Evolutionary conservation across 2,888 invertebrate species (phyloP), one percentile per base, ranked within the genome.

Genomic region (Sphaerophoria rueppellii): DNA sequence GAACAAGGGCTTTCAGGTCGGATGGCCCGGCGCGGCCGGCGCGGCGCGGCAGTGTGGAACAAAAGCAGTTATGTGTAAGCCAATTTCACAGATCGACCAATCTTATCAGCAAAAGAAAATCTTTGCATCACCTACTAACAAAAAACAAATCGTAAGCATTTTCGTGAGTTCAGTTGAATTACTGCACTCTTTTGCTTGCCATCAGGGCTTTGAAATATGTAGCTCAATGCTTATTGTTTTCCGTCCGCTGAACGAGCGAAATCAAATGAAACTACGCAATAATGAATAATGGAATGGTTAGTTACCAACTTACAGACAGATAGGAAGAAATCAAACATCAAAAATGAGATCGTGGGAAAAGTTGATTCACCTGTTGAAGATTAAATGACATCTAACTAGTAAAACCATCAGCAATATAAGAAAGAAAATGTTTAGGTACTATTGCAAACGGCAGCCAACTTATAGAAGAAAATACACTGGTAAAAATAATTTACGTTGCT

Each of bases 261-360:
- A 85, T 85, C 81, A 76, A 85, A 81, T 85, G 81, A 85, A 85
- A 85, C 81, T 81, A 81, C 85, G 85, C 85, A 85, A 85, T 85
- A 85, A 85, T 85, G 85, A 85, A 85, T 85, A 85, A 85, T 85
- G 81, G 85, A 85, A 73, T 81, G 76, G 81, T 72, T 65, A 76
- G 72, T 76, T 34, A 5, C 48, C 34, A 37, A 9, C 16, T 40
- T 24, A 24, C 24, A 24, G 43, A 35, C n/a, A 14, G 55, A 77
- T 73, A 81, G 81, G 69, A 81, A 81, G 76, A 81, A 81, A 81
- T 81, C 81, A 81, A 80, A 81, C 81, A 71, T 73, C 73, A 76
- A 85, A 81, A 85, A 85, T 85, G 85, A 76, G 85, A 85, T 85
- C 85, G 85, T 85, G 85, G 77, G 85, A 85, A 85, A 54, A 71